phyloP scores from a whole-genome alignment of 2,888 invertebrate species.

The Agrochola lychnidis region DNA sequence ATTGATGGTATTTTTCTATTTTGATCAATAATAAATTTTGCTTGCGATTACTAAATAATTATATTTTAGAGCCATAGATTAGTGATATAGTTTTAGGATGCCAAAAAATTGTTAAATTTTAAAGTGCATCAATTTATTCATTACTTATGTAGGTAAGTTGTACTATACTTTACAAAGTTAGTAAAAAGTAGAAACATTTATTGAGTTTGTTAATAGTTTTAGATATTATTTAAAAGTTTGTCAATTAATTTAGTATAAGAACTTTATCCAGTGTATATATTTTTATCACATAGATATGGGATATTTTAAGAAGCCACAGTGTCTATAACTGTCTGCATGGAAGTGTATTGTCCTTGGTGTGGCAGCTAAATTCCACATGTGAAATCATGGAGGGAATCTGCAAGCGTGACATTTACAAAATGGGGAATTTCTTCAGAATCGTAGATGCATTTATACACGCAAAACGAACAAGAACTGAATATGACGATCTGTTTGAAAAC shows the following conservation, averaged over 20 bases:
- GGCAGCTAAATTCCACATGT: background rate
- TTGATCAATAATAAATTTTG: background rate
- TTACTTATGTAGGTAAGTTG: too few relatives aligned
- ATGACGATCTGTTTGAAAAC: background rate
- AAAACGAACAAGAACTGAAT: background rate
- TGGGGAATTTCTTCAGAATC: background rate
- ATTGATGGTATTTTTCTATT: background rate
- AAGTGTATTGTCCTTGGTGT: background rate
- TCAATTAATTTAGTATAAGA: background rate
- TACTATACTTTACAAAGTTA: too few relatives aligned
- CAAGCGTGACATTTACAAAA: background rate
- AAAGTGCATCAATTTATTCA: background rate
- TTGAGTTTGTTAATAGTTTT: too few relatives aligned
- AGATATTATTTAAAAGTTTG: background rate
- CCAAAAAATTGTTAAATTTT: background rate
- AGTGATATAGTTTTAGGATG: background rate
- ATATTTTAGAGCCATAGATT: background rate
- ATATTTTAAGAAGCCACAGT: background rate
- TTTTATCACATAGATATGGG: background rate
- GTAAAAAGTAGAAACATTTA: too few relatives aligned
- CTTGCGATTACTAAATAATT: background rate
- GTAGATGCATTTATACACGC: background rate
- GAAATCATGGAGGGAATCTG: background rate
- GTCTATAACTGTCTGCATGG: background rate
- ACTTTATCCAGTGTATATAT: background rate